Base-by-base conservation (phyloP, 37 sponge, comb jelly and placozoan genomes). In the Cliona cf. orientalis region DNA sequence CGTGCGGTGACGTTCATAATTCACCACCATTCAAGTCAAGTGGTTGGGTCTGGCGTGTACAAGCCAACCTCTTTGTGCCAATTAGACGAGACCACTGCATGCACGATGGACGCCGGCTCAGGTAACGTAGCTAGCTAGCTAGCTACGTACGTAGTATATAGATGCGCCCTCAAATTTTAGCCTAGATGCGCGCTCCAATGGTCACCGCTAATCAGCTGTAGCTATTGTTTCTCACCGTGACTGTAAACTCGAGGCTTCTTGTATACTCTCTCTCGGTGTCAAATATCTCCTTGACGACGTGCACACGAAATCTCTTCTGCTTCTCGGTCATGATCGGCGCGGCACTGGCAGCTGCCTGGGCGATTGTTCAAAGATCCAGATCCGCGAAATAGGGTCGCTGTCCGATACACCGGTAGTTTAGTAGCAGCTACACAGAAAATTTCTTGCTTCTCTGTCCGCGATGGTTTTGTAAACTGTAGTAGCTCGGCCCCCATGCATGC, bases 191-290 rank as follows among this genome's bases (percentile, higher is more conserved):
- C n/a, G n/a, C n/a, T n/a, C n/a, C n/a, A n/a, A n/a, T n/a, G n/a
- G n/a, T n/a, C n/a, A 19, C 17, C 11, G 55, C 14, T 49, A 49
- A 49, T n/a, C n/a, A n/a, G n/a, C n/a, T n/a, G n/a, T n/a, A n/a
- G n/a, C 64, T 62, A 62, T n/a, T 21, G 23, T 28, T 23, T 39
- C 92, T 67, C 41, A 94, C 95, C 43, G 87, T 67, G 64, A 82
- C 83, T 14, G 89, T 79, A 64, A 94, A 87, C 43, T 82, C 85
- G 32, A 94, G 29, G 26, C 74, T 25, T 14, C 21, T 42, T 29
- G 84, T 84, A 65, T 87, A 94, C 42, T 77, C 89, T 22, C 37
- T 43, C 71, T 94, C 95, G 0, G 95, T 94, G 49, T 90, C 82
- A 42, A 53, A 79, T 25, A 94, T 62, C 60, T 94, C 95, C 42